phyloP scores from a whole-genome alignment of 2,113 vertebrate genomes.

The Upupa epops region DNA sequence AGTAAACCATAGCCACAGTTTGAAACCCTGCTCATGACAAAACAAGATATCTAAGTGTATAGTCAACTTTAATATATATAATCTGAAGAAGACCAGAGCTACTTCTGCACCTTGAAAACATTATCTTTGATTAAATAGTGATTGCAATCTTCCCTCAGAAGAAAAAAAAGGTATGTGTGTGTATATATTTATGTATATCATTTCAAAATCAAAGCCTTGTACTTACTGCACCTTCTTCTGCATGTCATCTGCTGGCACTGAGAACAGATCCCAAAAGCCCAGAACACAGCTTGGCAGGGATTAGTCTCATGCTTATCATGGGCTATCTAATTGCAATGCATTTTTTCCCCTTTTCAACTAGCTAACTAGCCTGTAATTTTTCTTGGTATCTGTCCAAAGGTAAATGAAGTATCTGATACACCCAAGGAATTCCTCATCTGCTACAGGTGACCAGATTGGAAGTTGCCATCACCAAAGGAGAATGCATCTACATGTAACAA shows the following conservation, averaged over 20 bases:
- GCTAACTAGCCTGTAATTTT: slow-evolving; percentile 58
- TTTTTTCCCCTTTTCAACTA: slow-evolving; percentile 54
- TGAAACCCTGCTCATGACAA: neutral
- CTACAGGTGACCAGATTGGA: slow-evolving; percentile 48
- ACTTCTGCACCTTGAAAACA: slow-evolving; percentile 20
- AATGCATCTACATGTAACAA: neutral
- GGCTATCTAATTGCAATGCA: slow-evolving; percentile 50
- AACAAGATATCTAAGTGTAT: neutral
- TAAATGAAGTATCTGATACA: slow-evolving; percentile 54
- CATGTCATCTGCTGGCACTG: slow-evolving; percentile 30
- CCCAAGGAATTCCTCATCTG: slow-evolving; percentile 61
- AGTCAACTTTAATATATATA: neutral
- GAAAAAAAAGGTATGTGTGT: neutral
- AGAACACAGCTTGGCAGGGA: slow-evolving; percentile 55
- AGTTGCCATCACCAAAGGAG: slow-evolving; percentile 32
- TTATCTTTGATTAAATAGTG: neutral
- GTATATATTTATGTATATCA: slow-evolving; percentile 6
- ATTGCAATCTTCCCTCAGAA: slow-evolving; percentile 43
- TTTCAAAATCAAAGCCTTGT: slow-evolving; percentile 57
- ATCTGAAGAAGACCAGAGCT: neutral
- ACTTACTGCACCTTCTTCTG: slow-evolving; percentile 11
- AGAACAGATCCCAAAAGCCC: slow-evolving; percentile 31
- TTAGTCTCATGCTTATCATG: neutral
- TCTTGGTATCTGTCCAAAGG: slow-evolving; percentile 48
- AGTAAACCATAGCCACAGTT: neutral